A percentile compares a stretch with the other conserved stretches of the same genome.
Evolutionary conservation across 1,140 invertebrate genomes (phyloP).

Genomic region (Drosophila funebris): DNA sequence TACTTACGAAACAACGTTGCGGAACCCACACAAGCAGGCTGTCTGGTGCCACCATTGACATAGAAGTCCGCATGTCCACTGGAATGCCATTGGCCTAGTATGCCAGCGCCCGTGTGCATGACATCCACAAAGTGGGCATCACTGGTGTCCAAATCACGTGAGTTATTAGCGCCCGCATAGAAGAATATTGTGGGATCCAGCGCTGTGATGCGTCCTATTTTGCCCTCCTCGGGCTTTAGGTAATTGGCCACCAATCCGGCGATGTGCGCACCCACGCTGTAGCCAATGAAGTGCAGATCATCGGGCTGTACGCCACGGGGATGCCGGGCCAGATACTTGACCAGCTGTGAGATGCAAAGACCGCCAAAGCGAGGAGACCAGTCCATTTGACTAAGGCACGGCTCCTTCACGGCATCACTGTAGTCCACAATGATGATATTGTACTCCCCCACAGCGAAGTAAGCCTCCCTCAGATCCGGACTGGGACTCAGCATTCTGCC

Average conservation of each 20-base stretch:
- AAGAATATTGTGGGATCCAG: slow-evolving; percentile 93
- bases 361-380: slow-evolving; percentile 93
- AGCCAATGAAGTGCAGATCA: slow-evolving; percentile 91
- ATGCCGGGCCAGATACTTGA: slow-evolving; percentile 91
- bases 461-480: slow-evolving; percentile 91
- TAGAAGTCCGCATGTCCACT: slow-evolving; percentile 96
- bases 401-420: slow-evolving; percentile 90
- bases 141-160: slow-evolving; percentile 91
- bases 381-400: slow-evolving; percentile 91
- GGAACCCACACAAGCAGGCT: slow-evolving; percentile 91
- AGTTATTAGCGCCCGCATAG: slow-evolving; percentile 91
- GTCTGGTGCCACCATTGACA: slow-evolving; percentile 94
- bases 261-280: slow-evolving; percentile 94
- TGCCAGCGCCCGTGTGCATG: slow-evolving; percentile 94
- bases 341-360: slow-evolving; percentile 91
- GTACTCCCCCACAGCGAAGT: slow-evolving; percentile 91
- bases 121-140: slow-evolving; percentile 95
- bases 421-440: slow-evolving; percentile 95
- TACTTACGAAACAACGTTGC: slow-evolving; percentile 91
- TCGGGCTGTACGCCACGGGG: slow-evolving; percentile 89
- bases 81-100: slow-evolving; percentile 92
- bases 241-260: slow-evolving; percentile 92
- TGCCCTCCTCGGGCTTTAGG: slow-evolving; percentile 86
- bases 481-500: slow-evolving; percentile 91
- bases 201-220: slow-evolving; percentile 92